Evolutionary conservation across 2,888 invertebrate genomes (phyloP).

Genomic region (Sinotaia quadrata): DNA sequence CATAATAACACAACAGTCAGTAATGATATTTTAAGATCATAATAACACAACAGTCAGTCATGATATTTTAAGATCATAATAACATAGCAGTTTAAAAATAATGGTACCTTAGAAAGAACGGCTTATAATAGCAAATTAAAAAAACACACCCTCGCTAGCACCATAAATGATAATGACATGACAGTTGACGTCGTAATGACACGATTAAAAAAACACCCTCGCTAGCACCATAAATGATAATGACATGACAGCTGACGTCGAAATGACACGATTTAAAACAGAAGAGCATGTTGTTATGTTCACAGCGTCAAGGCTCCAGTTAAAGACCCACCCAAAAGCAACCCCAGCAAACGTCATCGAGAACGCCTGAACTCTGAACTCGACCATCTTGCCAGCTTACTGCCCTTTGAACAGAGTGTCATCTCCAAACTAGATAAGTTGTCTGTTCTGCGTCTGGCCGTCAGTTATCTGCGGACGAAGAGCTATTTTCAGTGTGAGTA

Average conservation of each 20-base stretch:
- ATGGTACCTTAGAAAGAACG: no score
- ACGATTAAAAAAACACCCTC: constrained; percentile 32
- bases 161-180: neutral
- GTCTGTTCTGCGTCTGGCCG: constrained; percentile 96
- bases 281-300: constrained; percentile 70
- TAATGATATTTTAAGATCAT: no score
- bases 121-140: no score
- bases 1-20: no score
- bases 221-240: neutral
- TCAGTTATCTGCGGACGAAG: constrained; percentile 97
- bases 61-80: no score
- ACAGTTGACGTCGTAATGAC: neutral
- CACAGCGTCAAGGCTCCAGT: constrained; percentile 90
- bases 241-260: neutral
- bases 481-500: constrained; percentile 98
- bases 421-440: constrained; percentile 97
- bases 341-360: constrained; percentile 98
- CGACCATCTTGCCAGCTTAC: constrained; percentile 87
- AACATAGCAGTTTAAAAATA: no score
- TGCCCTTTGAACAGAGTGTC: constrained; percentile 97
- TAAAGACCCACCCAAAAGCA: constrained; percentile 74
- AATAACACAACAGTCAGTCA: no score
- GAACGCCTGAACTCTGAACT: constrained; percentile 98
- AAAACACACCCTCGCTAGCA: no score
- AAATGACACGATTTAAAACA: neutral